Evolutionary conservation across 2,113 vertebrate genomes (phyloP).

Genomic region (Corythaeola cristata): DNA sequence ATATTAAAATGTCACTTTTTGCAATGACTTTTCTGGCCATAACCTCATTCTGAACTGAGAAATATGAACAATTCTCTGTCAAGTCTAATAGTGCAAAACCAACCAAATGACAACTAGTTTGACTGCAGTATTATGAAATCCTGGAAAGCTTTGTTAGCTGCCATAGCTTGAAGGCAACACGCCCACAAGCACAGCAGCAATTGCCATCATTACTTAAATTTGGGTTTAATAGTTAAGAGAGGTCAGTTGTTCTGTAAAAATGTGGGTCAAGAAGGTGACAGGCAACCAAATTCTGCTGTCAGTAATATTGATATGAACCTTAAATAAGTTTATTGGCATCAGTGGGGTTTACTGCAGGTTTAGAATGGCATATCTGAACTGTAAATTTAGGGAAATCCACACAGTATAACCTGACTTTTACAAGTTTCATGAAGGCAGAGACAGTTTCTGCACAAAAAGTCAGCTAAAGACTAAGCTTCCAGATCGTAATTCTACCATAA

Average conservation of each 20-base stretch:
- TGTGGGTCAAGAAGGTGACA: background rate
- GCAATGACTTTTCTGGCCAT: background rate
- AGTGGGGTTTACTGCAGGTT: background rate
- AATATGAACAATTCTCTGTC: background rate
- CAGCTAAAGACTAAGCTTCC: background rate
- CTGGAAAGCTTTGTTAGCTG: constrained; percentile 12
- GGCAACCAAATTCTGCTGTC: background rate
- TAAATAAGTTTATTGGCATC: background rate
- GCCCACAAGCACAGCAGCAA: constrained; percentile 1
- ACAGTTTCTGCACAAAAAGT: background rate
- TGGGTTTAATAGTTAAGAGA: background rate
- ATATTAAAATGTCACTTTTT: background rate
- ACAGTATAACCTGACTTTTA: background rate
- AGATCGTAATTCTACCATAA: background rate
- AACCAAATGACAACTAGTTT: constrained; percentile 3
- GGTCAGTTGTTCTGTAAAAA: background rate
- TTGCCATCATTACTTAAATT: constrained; percentile 40
- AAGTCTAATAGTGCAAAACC: background rate
- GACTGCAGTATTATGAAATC: constrained; percentile 15
- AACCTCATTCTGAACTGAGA: background rate
- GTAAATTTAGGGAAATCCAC: background rate
- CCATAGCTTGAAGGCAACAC: constrained; percentile 19
- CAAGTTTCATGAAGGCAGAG: background rate
- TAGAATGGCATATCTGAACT: background rate
- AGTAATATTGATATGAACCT: background rate